Base-by-base conservation (phyloP, 2,113 vertebrate genomes). In the Gopherus evgoodei region DNA sequence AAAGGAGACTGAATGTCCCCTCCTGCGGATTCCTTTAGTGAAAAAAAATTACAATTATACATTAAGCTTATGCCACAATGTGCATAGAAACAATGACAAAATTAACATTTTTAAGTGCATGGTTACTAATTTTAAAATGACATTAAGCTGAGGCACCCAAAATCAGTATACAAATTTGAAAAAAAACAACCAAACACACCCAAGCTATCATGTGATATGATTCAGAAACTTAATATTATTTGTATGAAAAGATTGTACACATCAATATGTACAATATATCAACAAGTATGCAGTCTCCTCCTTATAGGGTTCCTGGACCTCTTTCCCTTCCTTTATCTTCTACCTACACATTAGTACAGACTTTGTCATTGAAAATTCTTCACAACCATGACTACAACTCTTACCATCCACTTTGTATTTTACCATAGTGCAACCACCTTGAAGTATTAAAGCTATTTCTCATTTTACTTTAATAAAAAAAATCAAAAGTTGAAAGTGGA, bases 1-100 rank as follows among this genome's bases (percentile, higher is more conserved):
- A 99, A 97, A 94, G 99, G 99, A 97, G 99, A 99, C 97, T 99
- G 99, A 85, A 99, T 98, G 81, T 99, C 99, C 29, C 99, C 99
- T 4, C 98, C 98, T 62, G 99, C 99, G 8, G 99, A 99, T 97
- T 99, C 99, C 99, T 99, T 97, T 44, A 94, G 93, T 90, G 42
- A 90, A 97, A 94, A 94, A 86, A 95, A 91, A 94, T 83, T 47
- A 96, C 49, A 91, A 42, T 97, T 88, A 96, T 5, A 86, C 80
- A 94, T 12, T 76, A 72, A n/a, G 24, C 9, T 44, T 93, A 54
- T 35, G 84, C n/a, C 21, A 35, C 52, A 82, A 44, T 14, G 35
- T 52, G 12, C 4, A 2, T 52, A 59, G 47, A 87, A 91, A 4
- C 17, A 27, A 38, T 14, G 91, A 38, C 9, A 24, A 76, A 76